Percentiles rank a stretch among this genome's conserved stretches.
Evolutionary conservation across 2,113 vertebrate genomes (phyloP).

Genomic region (Erythrocebus patas): DNA sequence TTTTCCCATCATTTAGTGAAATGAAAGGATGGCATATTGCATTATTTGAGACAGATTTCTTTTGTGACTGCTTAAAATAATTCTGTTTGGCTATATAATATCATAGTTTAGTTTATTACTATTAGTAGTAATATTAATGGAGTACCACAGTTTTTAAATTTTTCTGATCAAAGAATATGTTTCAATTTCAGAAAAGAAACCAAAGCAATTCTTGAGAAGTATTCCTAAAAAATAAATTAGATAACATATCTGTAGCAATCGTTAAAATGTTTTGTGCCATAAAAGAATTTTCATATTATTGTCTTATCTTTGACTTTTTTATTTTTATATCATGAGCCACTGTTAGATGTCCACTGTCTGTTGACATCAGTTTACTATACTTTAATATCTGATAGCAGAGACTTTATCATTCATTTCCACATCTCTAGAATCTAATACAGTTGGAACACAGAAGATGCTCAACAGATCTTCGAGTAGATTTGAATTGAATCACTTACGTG

Average conservation of each 20-base stretch:
- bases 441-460: neutral
- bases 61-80: neutral
- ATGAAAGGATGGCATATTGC: neutral
- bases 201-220: neutral
- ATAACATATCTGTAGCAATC: neutral
- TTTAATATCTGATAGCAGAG: neutral
- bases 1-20: neutral
- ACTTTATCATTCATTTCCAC: neutral
- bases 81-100: neutral
- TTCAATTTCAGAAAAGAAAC: slow-evolving; percentile 1
- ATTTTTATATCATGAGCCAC: neutral
- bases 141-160: neutral
- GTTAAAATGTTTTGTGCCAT: neutral
- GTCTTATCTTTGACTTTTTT: neutral
- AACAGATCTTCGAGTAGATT: neutral
- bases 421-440: neutral
- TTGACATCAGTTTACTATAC: neutral
- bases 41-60: neutral
- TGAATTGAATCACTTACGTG: neutral
- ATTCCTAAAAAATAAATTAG: slow-evolving; percentile 7
- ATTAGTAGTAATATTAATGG: neutral
- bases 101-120: neutral
- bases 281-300: neutral
- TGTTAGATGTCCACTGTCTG: neutral
- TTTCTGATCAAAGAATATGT: slow-evolving; percentile 8